A percentile compares a stretch with the other conserved stretches of the same genome.
Conservation (phyloP, 2,888 invertebrate genomes). For the Lasioglossum figueresi region DNA sequence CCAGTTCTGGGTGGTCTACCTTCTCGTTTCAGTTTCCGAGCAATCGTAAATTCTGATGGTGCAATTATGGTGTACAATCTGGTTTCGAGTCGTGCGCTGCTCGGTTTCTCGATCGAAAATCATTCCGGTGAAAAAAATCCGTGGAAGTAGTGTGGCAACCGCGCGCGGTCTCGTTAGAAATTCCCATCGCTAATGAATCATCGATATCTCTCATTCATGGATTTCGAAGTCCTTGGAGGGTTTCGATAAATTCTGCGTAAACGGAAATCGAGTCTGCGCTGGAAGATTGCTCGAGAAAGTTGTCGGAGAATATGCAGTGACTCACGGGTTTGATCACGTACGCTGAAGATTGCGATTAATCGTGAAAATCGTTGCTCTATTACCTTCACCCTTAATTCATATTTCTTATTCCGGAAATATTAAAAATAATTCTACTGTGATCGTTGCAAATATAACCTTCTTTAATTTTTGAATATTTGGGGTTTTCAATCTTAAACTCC, state of each 20-base stretch:
- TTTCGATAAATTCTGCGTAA: not conserved
- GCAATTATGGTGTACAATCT: not conserved
- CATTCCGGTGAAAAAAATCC: not conserved
- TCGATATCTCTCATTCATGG: not conserved
- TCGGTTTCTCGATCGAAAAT: not conserved
- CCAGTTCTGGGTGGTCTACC: not conserved
- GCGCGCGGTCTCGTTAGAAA: not conserved
- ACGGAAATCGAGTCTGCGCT: not conserved
- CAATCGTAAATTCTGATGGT: not conserved
- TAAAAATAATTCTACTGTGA: too few species aligned
- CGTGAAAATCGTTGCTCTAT: not conserved
- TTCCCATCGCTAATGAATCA: conserved; percentile 11
- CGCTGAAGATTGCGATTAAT: not conserved
- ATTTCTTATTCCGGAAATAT: not conserved
- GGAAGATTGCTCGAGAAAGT: not conserved
- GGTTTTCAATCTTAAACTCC: too few species aligned
- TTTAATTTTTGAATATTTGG: too few species aligned
- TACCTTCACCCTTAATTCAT: not conserved
- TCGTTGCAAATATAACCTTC: too few species aligned
- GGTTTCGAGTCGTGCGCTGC: not conserved
- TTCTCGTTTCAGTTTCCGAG: not conserved
- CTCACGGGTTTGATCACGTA: not conserved
- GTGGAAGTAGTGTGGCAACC: not conserved
- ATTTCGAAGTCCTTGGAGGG: conserved; percentile 11
- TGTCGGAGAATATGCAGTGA: not conserved